Evolutionary conservation across 2,797 vertebrate genomes (phyloP).

Genomic region (Rhynchotus rufescens): DNA sequence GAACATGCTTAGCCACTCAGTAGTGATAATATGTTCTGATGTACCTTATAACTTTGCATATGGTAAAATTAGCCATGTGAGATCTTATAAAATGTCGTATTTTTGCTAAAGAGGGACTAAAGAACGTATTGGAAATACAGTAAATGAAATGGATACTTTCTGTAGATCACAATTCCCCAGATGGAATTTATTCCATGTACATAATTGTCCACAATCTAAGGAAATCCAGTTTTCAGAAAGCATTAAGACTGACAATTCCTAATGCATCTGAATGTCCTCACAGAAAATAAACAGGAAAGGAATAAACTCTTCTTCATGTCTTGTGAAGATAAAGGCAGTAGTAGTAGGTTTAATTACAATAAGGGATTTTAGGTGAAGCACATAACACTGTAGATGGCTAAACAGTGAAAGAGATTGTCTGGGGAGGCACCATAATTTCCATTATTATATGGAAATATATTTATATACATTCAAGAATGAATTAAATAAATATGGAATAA

Average conservation of each 20-base stretch:
- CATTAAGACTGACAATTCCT: background rate
- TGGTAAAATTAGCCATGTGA: background rate
- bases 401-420: background rate
- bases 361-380: background rate
- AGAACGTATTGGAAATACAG: background rate
- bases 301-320: background rate
- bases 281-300: background rate
- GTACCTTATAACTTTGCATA: background rate
- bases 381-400: background rate
- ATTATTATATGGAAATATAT: background rate
- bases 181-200: background rate
- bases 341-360: background rate
- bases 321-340: background rate
- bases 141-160: background rate
- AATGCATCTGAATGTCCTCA: background rate
- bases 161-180: background rate
- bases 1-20: fast-evolving
- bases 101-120: background rate
- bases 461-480: background rate
- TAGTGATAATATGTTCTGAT: background rate
- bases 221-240: background rate
- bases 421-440: background rate
- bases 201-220: background rate
- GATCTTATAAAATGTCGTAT: background rate
- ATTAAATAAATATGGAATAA: background rate